Evolutionary conservation across 92 coral and sea anemone genomes (phyloP).

Genomic region (Actinernus sp.): DNA sequence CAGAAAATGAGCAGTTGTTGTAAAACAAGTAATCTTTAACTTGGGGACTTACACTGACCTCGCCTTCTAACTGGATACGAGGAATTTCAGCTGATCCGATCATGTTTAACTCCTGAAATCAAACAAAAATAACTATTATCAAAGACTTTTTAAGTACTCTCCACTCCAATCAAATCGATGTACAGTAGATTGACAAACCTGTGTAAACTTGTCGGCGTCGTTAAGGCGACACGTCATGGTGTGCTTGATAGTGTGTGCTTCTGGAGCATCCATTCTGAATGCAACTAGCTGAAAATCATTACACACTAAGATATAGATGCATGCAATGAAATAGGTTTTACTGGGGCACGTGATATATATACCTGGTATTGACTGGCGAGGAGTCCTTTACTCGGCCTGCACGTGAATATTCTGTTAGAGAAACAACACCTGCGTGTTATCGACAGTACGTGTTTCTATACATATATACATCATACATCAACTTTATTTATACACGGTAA

Average conservation of each 20-base stretch:
- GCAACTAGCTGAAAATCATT: constrained; percentile 91
- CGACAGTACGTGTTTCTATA: no score
- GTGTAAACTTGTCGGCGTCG: constrained; percentile 85
- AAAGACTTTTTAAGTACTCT: no score
- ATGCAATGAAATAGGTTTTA: no score
- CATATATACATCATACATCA: no score
- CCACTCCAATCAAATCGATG: no score
- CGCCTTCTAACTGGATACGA: constrained; percentile 65
- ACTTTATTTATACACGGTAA: no score
- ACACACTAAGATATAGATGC: no score
- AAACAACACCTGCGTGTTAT: neutral
- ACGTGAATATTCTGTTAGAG: constrained; percentile 72
- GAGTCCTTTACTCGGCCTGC: constrained; percentile 87
- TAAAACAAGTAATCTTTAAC: no score
- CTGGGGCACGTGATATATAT: no score
- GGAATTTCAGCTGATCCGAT: constrained; percentile 90
- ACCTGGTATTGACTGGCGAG: constrained; percentile 89
- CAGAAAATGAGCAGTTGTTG: no score
- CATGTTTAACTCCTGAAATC: constrained; percentile 79
- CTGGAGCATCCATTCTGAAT: constrained; percentile 85
- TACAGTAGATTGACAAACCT: constrained; percentile 79
- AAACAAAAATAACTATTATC: constrained; percentile 9
- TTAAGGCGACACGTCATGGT: constrained; percentile 81
- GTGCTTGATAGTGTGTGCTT: constrained; percentile 59
- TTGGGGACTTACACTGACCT: constrained; percentile 33